These are phyloP conservation scores for Rhabdophis nuchalis DNA, from an alignment of 2,797 vertebrate genomes.

Conservation along the genomic window DNA sequence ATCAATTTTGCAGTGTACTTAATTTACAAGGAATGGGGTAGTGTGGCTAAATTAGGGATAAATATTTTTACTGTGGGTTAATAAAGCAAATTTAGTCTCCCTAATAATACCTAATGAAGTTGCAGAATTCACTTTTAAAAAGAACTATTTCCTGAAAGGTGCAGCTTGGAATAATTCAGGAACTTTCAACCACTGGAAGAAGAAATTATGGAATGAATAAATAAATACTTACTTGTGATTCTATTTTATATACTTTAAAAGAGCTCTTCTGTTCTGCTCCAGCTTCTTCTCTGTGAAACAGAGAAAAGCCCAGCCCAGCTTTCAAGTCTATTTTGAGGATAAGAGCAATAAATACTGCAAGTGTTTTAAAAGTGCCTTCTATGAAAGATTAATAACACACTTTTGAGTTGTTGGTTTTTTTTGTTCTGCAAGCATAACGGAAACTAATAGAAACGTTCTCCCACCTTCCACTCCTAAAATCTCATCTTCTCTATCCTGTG, in stretches of 20 bases:
- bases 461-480: neutral
- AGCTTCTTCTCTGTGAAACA: neutral
- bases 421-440: neutral
- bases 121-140: neutral
- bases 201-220: neutral
- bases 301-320: neutral
- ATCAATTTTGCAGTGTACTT: neutral
- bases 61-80: neutral
- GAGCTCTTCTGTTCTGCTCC: neutral
- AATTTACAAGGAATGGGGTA: neutral
- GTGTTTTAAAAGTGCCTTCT: slow-evolving; percentile 12
- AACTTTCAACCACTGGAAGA: neutral
- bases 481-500: neutral
- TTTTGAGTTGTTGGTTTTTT: neutral
- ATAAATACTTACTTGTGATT: neutral
- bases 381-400: slow-evolving; percentile 13
- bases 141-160: neutral
- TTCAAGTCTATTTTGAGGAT: neutral
- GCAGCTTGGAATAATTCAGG: neutral
- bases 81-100: neutral
- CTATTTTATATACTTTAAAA: neutral
- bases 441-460: neutral
- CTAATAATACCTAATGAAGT: neutral
- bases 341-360: neutral
- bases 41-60: neutral